These are phyloP conservation scores for Chlorops oryzae DNA, from an alignment of 1,140 invertebrate genomes.

Conservation along the genomic window DNA sequence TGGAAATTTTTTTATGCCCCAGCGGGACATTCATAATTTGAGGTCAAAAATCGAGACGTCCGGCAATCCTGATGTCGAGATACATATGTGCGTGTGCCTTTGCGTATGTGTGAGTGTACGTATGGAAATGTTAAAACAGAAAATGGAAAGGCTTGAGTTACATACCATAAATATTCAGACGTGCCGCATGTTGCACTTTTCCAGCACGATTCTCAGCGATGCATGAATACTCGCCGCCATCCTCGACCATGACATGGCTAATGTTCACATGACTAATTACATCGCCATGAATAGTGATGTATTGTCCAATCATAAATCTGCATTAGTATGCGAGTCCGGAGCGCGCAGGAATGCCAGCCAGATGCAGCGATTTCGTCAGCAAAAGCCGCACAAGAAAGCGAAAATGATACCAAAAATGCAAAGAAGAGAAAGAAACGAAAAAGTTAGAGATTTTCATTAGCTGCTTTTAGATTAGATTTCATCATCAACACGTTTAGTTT, in stretches of 20 bases:
- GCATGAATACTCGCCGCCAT: slow-evolving; percentile 83
- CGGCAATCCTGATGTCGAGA: too few relatives aligned
- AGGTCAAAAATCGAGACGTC: too few relatives aligned
- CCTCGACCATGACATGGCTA: slow-evolving; percentile 72
- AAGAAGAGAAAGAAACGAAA: too few relatives aligned
- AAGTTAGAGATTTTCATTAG: too few relatives aligned
- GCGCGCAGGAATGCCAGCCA: slow-evolving; percentile 24
- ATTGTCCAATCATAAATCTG: slow-evolving; percentile 75
- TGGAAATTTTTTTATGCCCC: too few relatives aligned
- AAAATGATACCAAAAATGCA: slow-evolving; percentile 8
- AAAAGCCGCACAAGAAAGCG: not conserved
- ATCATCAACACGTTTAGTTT: too few relatives aligned
- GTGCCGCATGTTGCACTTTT: slow-evolving; percentile 64
- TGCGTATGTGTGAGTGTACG: slow-evolving; percentile 4
- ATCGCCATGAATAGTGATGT: slow-evolving; percentile 73
- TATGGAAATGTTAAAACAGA: slow-evolving; percentile 16
- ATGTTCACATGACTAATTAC: slow-evolving; percentile 85
- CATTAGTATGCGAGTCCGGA: slow-evolving; percentile 21
- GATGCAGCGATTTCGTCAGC: slow-evolving; percentile 14
- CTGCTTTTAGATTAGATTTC: too few relatives aligned
- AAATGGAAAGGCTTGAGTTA: not conserved
- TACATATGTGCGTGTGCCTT: slow-evolving; percentile 1
- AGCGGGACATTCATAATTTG: too few relatives aligned
- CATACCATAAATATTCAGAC: slow-evolving; percentile 82
- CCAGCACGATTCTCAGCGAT: slow-evolving; percentile 74